phyloP scores from a whole-genome alignment of 2,888 invertebrate genomes.

The Habroteleia sp. region DNA sequence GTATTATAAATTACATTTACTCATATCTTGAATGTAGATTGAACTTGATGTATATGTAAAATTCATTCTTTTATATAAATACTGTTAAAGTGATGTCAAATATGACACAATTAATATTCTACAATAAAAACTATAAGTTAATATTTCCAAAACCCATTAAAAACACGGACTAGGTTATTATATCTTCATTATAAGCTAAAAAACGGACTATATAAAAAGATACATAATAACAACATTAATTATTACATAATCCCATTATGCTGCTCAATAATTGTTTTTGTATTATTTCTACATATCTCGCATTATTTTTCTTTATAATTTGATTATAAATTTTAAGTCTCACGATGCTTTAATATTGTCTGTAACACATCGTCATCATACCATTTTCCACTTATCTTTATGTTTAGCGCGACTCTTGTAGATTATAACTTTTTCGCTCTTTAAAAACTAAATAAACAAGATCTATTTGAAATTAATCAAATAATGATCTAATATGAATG shows the following conservation, averaged over 20 bases:
- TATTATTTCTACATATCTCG: conserved; percentile 37
- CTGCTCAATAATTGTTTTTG: conserved; percentile 43
- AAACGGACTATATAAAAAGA: conserved; percentile 30
- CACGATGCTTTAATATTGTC: conserved; percentile 56
- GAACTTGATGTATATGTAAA: conserved; percentile 32
- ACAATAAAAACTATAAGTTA: conserved; percentile 31
- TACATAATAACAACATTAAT: conserved; percentile 46
- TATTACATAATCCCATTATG: conserved; percentile 47
- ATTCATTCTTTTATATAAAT: conserved; percentile 42
- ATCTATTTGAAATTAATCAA: conserved; percentile 5
- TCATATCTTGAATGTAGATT: conserved; percentile 6
- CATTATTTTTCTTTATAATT: conserved; percentile 45
- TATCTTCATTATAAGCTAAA: conserved; percentile 20
- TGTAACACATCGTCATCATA: conserved; percentile 40
- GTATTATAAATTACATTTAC: conserved; percentile 16
- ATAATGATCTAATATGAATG: conserved; percentile 13
- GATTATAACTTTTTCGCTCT: conserved; percentile 23
- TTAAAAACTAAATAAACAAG: conserved; percentile 46
- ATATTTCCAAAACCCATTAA: conserved; percentile 56
- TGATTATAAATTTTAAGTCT: conserved; percentile 59
- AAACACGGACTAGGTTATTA: conserved; percentile 56
- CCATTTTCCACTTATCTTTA: conserved; percentile 31
- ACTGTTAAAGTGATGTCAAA: conserved; percentile 47
- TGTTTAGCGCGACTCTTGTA: conserved; percentile 32
- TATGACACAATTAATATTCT: conserved; percentile 20